phyloP scores from a whole-genome alignment of 1,140 invertebrate genomes.

The Belonocnema kinseyi region DNA sequence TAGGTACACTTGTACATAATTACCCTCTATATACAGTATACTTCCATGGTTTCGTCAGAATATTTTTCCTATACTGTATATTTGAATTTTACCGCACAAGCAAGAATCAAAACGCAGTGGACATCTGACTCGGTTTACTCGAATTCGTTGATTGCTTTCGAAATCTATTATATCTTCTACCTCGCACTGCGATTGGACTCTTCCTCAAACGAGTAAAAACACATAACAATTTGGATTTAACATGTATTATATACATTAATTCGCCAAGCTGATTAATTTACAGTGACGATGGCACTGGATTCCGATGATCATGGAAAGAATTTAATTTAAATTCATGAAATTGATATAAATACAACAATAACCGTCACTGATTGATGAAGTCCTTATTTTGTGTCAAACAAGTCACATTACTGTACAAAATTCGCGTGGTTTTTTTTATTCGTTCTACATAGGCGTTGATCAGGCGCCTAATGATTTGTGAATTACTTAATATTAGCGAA shows the following conservation, averaged over 20 bases:
- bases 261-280: constrained; percentile 6
- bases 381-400: neutral
- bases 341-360: neutral
- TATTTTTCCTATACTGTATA: constrained; percentile 37
- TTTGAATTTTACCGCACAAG: constrained; percentile 49
- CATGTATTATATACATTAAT: constrained; percentile 12
- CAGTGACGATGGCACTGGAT: neutral
- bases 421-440: neutral
- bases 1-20: constrained; percentile 56
- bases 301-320: neutral
- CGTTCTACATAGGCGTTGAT: neutral
- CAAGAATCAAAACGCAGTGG: neutral
- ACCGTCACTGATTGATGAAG: neutral
- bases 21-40: constrained; percentile 53
- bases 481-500: neutral
- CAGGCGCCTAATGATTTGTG: constrained; percentile 6
- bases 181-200: neutral
- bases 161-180: neutral
- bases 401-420: constrained; percentile 9
- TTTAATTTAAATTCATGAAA: neutral
- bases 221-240: constrained; percentile 2
- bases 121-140: neutral
- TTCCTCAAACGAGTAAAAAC: neutral
- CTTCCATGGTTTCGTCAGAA: constrained; percentile 34
- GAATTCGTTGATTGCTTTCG: neutral